A percentile compares a stretch with the other conserved stretches of the same genome.
phyloP scores from a whole-genome alignment of 2,888 invertebrate genomes.

The Operophtera brumata region DNA sequence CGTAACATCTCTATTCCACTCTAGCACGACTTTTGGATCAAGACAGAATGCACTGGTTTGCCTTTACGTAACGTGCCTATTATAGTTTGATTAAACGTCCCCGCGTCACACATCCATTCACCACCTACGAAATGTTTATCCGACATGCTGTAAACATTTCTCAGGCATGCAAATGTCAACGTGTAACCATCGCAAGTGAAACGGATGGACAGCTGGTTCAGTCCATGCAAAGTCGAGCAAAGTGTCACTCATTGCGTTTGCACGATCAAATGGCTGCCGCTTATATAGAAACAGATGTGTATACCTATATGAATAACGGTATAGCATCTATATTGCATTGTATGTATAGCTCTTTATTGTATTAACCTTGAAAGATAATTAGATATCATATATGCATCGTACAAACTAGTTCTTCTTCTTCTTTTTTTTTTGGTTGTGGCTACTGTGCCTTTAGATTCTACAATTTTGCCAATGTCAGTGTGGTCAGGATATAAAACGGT shows the following conservation, averaged over 20 bases:
- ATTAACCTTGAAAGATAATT: too few relatives aligned
- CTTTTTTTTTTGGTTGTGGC: too few relatives aligned
- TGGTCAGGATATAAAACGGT: too few relatives aligned
- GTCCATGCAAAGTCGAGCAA: background rate
- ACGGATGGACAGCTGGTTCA: slow-evolving; percentile 30
- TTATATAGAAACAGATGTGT: too few relatives aligned
- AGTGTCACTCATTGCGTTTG: background rate
- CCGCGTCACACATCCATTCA: slow-evolving; percentile 24
- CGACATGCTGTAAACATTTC: slow-evolving; percentile 57
- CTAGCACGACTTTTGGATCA: slow-evolving; percentile 9
- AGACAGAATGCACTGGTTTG: slow-evolving; percentile 11
- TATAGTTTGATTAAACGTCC: slow-evolving; percentile 44
- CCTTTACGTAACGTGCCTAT: slow-evolving; percentile 18
- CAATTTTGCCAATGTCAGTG: too few relatives aligned
- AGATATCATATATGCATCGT: too few relatives aligned
- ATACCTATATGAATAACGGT: too few relatives aligned
- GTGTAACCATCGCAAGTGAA: slow-evolving; percentile 50
- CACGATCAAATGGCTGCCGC: background rate
- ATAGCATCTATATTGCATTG: too few relatives aligned
- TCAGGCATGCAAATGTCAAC: slow-evolving; percentile 70
- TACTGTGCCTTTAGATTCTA: too few relatives aligned
- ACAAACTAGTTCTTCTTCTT: too few relatives aligned
- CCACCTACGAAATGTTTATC: slow-evolving; percentile 38
- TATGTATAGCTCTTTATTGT: too few relatives aligned
- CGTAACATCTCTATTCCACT: background rate